Conservation (phyloP, 2,113 vertebrate genomes). For the Probosciger aterrimus region DNA sequence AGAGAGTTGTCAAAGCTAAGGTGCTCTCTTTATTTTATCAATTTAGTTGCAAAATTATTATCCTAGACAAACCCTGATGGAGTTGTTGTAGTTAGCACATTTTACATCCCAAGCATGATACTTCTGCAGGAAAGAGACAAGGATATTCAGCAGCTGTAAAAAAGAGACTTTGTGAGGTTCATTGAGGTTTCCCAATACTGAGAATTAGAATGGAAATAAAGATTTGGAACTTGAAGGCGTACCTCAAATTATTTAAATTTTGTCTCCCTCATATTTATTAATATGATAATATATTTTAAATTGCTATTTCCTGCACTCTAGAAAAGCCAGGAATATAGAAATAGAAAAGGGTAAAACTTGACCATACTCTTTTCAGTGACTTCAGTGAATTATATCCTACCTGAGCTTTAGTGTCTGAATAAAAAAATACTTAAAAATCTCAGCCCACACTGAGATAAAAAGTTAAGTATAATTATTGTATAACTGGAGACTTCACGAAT, state of each 20-base stretch:
- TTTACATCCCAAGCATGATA: not conserved
- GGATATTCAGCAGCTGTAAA: not conserved
- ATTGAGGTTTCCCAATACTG: not conserved
- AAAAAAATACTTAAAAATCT: not conserved
- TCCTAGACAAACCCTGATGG: not conserved
- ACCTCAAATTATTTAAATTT: not conserved
- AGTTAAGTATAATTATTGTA: not conserved
- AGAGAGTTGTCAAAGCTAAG: not conserved
- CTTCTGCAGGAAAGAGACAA: not conserved
- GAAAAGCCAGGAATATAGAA: not conserved
- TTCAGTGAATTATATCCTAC: not conserved
- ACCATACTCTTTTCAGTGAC: not conserved
- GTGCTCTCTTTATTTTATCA: not conserved
- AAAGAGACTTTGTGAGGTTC: not conserved
- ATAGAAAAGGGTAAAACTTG: not conserved
- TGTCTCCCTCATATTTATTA: not conserved
- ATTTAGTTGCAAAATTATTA: not conserved
- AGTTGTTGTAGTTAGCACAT: not conserved
- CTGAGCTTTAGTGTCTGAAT: not conserved
- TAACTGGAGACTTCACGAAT: not conserved
- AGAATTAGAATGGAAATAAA: not conserved
- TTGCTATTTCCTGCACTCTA: not conserved
- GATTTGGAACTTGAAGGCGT: not conserved
- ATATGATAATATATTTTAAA: not conserved
- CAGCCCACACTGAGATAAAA: not conserved